These are phyloP conservation scores for Geodia barretti DNA, from an alignment of 37 sponge, comb jelly and placozoan species.

Conservation along the genomic window DNA sequence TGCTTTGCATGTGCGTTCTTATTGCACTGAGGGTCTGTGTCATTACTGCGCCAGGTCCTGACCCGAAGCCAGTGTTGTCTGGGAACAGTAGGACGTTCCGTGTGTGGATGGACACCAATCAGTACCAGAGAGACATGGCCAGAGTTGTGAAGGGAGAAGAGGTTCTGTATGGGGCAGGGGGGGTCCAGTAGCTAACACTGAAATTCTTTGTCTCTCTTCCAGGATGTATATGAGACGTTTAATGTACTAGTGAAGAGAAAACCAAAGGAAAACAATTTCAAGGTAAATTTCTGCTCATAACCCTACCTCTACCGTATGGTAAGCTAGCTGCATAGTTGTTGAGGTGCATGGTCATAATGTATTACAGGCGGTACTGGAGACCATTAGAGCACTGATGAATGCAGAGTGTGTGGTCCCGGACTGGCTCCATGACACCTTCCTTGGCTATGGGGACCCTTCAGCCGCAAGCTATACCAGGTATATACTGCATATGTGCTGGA, in stretches of 20 bases:
- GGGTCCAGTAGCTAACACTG: no score
- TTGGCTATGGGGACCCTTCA: conserved; percentile 96
- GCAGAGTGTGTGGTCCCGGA: conserved; percentile 97
- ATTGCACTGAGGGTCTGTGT: no score
- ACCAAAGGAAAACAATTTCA: conserved; percentile 99
- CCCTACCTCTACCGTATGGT: no score
- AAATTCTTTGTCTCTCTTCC: background rate
- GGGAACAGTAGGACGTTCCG: conserved; percentile 79
- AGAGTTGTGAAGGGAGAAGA: conserved; percentile 61
- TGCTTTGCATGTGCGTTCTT: no score
- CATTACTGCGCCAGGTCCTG: conserved; percentile 65
- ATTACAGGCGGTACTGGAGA: conserved; percentile 95
- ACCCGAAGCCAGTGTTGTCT: conserved; percentile 76
- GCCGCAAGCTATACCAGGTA: conserved; percentile 87
- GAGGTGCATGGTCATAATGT: background rate
- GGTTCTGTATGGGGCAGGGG: conserved; percentile 26
- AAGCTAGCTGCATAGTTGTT: background rate
- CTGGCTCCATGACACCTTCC: conserved; percentile 96
- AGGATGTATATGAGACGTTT: conserved; percentile 94
- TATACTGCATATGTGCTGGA: no score
- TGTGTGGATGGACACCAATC: conserved; percentile 96
- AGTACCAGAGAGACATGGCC: conserved; percentile 95
- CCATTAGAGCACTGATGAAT: conserved; percentile 95
- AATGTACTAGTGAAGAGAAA: conserved; percentile 93
- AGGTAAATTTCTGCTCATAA: conserved; percentile 41